A percentile compares a stretch with the other conserved stretches of the same genome.
These are phyloP conservation scores for Nasonia longicornis DNA, from an alignment of 1,140 invertebrate species.

Conservation along the genomic window DNA sequence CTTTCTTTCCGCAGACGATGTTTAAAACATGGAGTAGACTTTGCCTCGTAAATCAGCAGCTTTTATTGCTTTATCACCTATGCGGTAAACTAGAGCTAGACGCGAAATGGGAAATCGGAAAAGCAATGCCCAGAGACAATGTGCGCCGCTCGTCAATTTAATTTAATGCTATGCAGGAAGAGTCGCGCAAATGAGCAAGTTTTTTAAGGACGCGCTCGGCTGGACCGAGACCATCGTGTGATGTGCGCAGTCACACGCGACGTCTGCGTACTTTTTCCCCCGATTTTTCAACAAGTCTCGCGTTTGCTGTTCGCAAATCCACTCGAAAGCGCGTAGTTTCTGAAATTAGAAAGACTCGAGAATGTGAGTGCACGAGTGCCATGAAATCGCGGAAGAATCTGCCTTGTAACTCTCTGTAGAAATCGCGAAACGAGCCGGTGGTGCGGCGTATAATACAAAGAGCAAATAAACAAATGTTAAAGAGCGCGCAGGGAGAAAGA, in stretches of 20 bases:
- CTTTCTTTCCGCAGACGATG: neutral
- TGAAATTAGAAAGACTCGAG: neutral
- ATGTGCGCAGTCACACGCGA: no score
- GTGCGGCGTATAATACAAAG: no score
- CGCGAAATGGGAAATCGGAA: neutral
- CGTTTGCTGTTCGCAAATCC: no score
- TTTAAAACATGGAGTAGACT: neutral
- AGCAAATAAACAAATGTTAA: neutral
- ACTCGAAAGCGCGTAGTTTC: neutral
- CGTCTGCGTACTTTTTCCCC: no score
- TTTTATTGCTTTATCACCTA: neutral
- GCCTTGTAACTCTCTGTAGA: neutral
- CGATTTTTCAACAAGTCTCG: no score
- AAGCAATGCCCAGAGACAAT: neutral
- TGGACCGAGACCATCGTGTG: no score
- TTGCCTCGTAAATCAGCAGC: neutral
- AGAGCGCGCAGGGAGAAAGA: neutral
- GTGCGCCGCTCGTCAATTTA: constrained; percentile 18
- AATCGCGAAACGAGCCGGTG: no score
- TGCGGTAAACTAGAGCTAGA: neutral
- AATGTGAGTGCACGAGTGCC: no score
- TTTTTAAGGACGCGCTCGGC: constrained; percentile 16
- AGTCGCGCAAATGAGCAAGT: constrained; percentile 25
- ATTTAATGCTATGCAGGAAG: constrained; percentile 33
- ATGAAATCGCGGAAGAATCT: neutral